Evolutionary conservation across 1,140 invertebrate species (phyloP).

Genomic region (Hormaphis cornu): DNA sequence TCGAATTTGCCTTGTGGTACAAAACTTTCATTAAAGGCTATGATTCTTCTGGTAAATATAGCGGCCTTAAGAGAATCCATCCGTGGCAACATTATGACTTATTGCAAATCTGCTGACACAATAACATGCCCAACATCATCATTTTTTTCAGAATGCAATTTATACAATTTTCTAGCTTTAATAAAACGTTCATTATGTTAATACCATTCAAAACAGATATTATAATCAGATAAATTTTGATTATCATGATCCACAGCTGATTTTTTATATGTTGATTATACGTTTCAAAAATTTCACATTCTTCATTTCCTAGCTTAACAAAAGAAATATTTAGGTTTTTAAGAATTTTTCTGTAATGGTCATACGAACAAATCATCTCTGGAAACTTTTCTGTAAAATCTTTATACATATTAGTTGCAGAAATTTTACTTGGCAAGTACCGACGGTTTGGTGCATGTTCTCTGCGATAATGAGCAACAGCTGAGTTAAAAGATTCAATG

Average conservation of each 20-base stretch:
- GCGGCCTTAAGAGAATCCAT: constrained; percentile 34
- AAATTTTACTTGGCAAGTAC: constrained; percentile 35
- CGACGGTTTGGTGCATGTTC: constrained; percentile 35
- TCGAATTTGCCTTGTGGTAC: too few relatives aligned
- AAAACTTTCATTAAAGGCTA: constrained; percentile 11
- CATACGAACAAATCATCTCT: constrained; percentile 31
- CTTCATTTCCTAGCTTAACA: background rate
- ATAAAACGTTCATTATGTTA: too few relatives aligned
- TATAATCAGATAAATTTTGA: too few relatives aligned
- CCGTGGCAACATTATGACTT: constrained; percentile 35
- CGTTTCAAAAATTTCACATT: background rate
- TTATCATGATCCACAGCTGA: too few relatives aligned
- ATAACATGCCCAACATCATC: too few relatives aligned
- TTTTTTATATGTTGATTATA: background rate
- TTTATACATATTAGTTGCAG: constrained; percentile 33
- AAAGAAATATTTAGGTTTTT: background rate
- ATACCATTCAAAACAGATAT: too few relatives aligned
- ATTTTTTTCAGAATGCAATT: too few relatives aligned
- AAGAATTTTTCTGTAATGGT: constrained; percentile 26
- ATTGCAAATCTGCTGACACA: constrained; percentile 34
- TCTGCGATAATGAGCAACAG: constrained; percentile 35
- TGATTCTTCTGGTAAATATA: constrained; percentile 30
- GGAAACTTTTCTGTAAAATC: constrained; percentile 35
- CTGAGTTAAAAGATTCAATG: constrained; percentile 34
- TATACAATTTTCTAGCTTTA: too few relatives aligned